Base-by-base conservation (phyloP, 1,140 invertebrate genomes). In the Drosophila eugracilis region DNA sequence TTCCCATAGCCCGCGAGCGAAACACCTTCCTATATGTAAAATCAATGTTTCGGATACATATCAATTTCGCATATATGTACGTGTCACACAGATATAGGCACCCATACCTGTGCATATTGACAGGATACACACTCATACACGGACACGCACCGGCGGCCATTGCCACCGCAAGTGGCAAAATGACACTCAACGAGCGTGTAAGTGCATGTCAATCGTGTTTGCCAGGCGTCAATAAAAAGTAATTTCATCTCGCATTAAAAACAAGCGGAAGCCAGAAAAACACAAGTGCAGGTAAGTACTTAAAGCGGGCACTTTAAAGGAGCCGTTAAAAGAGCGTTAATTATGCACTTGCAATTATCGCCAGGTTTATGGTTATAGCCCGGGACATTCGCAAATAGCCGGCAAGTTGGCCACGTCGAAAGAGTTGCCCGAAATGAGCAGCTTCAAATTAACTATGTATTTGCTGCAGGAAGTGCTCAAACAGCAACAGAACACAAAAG, bases 161-260 rank as follows among this genome's bases (percentile, higher is more conserved):
- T 34, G 37, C 22, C 49, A 57, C 73, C 70, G 45, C 59, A 74
- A 58, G 58, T 63, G 53, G 28, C 58, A 45, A 71, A 72, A 57
- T 71, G 75, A 59, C 55, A 60, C 50, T 81, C 62, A 57, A 55
- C 62, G 69, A 48, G 52, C 75, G 44, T 72, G 65, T 78, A 72
- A 84, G 80, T 84, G 65, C 65, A 79, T 76, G 80, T 76, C 79
- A 79, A 84, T 84, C 78, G 75, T 73, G 55, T 83, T 80, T 81
- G 60, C 39, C 54, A 30, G 48, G 52, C 78, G 52, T 54, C 70
- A 70, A 80, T 73, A 63, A 81, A 80, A 81, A 60, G 53, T 48
- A 83, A 78, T 78, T 80, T 72, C 74, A 75, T 79, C 67, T 30
- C 65, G 21, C 63, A 59, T 57, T 57, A 79, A 75, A 76, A 62